Conservation (phyloP, 2,113 vertebrate genomes). For the Gymnarchus niloticus region DNA sequence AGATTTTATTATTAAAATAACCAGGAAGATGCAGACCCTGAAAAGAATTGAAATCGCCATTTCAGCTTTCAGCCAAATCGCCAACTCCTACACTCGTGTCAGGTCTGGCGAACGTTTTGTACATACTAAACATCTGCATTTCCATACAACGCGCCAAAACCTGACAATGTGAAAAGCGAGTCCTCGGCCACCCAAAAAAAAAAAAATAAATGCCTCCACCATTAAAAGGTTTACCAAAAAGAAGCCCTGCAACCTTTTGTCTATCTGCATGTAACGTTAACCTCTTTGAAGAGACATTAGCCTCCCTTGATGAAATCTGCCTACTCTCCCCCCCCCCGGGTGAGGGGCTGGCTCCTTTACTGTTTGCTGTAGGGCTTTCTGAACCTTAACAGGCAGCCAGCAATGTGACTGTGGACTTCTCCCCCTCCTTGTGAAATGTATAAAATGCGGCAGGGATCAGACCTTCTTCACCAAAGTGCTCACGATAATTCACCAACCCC, state of each 20-base stretch:
- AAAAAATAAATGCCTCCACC: neutral
- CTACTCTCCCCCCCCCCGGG: neutral
- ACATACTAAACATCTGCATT: neutral
- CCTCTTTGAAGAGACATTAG: neutral
- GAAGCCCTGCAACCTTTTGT: neutral
- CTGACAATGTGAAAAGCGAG: neutral
- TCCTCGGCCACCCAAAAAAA: neutral
- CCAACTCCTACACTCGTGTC: no score
- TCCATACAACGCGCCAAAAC: neutral
- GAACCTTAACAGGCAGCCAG: neutral
- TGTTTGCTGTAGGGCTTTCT: neutral
- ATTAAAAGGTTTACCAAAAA: neutral
- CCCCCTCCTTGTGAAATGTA: neutral
- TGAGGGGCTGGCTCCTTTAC: neutral
- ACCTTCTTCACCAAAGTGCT: no score
- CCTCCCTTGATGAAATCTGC: neutral
- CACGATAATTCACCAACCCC: no score
- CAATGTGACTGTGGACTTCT: neutral
- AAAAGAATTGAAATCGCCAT: no score
- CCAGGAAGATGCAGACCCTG: no score
- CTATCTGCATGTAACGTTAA: neutral
- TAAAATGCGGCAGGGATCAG: no score
- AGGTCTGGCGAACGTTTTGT: no score
- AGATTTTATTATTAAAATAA: no score
- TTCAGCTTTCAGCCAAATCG: no score